Evolutionary conservation across 2,888 invertebrate species (phyloP), one percentile per base, ranked within the genome.

Genomic region (Hydrotaea cyrtoneurina): DNA sequence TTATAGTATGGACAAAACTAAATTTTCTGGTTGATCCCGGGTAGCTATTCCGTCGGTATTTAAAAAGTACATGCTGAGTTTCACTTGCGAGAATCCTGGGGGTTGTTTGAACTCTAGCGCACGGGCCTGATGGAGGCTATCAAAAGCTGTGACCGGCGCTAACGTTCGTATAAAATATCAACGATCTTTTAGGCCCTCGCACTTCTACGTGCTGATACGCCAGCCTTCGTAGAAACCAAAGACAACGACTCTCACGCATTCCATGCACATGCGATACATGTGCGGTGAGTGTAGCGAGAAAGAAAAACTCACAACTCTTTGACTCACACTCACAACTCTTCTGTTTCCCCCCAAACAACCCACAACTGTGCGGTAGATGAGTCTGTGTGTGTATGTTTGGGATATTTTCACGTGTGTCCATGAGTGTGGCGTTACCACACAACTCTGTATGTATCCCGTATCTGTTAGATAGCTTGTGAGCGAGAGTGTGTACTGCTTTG

Each of bases 391-490:
- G 53, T 2, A 71, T 21, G 53, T 2, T 62, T 21, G n/a, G 50
- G 5, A 21, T 46, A n/a, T n/a, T 31, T 31, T 19, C 17, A 57
- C 39, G 21, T n/a, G 36, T 23, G 53, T 13, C n/a, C 11, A n/a
- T 13, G 2, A 15, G 69, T 69, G 69, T 46, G 43, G 15, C 10
- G 69, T 15, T 43, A 21, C 69, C 17, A 39, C 23, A 69, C 36
- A 36, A 62, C 66, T 43, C 23, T 15, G 69, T 46, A 46, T 69
- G 66, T 66, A 43, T 36, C 13, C 36, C 21, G 64, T 19, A 26
- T 59, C 69, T 46, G 53, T 64, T 53, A 79, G 85, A 69, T 79
- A 55, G 62, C 50, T n/a, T n/a, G n/a, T n/a, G n/a, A n/a, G n/a
- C n/a, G n/a, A n/a, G n/a, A n/a, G 53, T 77, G 62, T 79, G 77